Evolutionary conservation across 2,113 vertebrate genomes (phyloP), one percentile per base, ranked within the genome.

Genomic region (Pontoporia blainvillei): DNA sequence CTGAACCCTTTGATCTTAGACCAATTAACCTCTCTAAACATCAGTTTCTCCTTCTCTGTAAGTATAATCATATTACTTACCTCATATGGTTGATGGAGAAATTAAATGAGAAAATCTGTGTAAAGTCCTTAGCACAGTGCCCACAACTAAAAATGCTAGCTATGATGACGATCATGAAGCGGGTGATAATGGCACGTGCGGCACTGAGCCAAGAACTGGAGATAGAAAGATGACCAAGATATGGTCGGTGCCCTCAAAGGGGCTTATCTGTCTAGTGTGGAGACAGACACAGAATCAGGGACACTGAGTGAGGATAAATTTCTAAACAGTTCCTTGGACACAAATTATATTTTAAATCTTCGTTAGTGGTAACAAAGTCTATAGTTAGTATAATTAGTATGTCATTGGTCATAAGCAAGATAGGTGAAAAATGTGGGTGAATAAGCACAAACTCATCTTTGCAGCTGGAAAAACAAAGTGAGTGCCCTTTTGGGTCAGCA

Each of bases 11-110:
- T 36, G 20, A 88, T 34, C 49, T 93, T 75, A 94, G 20, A 62
- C 72, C 78, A 57, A 90, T 83, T 66, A 86, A 85, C 14, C 29
- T 73, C n/a, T 91, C 69, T 89, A 73, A 89, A 29, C 15, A 20
- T 92, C 61, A 79, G 49, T 92, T 75, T 71, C 71, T 82, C 86
- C 71, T 36, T 39, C 9, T 91, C n/a, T 76, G 15, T 72, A 75
- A 95, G 64, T 67, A 41, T 36, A 96, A 94, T 78, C 44, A 54
- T 31, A 87, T 75, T 93, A 78, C n/a, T 93, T 92, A 86, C 67
- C 34, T 92, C 10, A 61, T 67, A 62, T 12, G 15, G 23, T 25
- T 94, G 31, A 83, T 67, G 25, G 25, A 87, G n/a, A 57, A 84
- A 73, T n/a, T 64, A 72, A 86, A 73, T 66, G 25, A 86, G 46